Percentiles rank a stretch among this genome's conserved stretches.
Evolutionary conservation across 2,888 invertebrate genomes (phyloP).

Genomic region (Labia minor): DNA sequence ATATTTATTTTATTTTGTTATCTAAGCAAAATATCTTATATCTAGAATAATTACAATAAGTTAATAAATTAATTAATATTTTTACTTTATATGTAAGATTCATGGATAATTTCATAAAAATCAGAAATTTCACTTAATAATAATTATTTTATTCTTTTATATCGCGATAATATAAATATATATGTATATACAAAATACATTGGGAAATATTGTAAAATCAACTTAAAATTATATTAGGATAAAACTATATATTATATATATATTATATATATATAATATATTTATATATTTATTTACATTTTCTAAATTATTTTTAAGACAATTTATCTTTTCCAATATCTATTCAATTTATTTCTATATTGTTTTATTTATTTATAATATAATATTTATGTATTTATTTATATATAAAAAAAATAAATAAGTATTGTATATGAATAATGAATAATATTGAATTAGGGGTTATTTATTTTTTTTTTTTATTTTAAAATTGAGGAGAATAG

Average conservation of each 20-base stretch:
- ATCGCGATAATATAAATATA: neutral
- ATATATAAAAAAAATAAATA: too few species aligned
- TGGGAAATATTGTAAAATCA: neutral
- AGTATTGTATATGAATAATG: too few species aligned
- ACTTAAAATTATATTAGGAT: neutral
- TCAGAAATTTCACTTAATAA: neutral
- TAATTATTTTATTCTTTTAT: neutral
- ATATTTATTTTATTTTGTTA: neutral
- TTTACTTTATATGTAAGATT: neutral
- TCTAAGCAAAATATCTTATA: neutral
- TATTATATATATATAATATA: too few species aligned
- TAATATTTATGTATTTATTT: too few species aligned
- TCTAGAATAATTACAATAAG: neutral
- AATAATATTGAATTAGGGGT: too few species aligned
- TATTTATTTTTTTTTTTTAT: too few species aligned
- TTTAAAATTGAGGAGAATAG: too few species aligned
- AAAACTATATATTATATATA: neutral
- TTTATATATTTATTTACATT: neutral
- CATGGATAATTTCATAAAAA: neutral
- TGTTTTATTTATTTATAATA: too few species aligned
- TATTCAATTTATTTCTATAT: too few species aligned
- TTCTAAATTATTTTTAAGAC: neutral
- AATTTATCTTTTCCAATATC: too few species aligned
- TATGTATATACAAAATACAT: neutral
- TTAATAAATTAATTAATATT: neutral